Evolutionary conservation across 2,888 invertebrate genomes (phyloP).

Genomic region (Caenorhabditis sp.): DNA sequence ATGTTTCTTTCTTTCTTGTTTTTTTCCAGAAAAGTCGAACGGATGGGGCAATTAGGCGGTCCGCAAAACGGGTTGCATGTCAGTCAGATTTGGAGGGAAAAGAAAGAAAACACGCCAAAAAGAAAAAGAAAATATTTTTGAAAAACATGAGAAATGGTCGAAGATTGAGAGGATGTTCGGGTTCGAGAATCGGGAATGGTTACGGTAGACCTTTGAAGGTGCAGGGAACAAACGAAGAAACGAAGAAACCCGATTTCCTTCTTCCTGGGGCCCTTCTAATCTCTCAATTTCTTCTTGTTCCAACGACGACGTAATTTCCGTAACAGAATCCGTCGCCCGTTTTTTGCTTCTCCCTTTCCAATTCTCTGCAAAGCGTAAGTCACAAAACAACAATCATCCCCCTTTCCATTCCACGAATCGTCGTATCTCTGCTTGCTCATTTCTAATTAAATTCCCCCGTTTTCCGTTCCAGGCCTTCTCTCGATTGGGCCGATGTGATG

Average conservation of each 20-base stretch:
- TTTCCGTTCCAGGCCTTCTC: slow-evolving; percentile 65
- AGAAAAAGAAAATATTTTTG: not conserved
- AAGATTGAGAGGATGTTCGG: not conserved
- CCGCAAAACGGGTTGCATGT: slow-evolving; percentile 6
- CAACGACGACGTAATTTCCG: not conserved
- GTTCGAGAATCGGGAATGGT: not conserved
- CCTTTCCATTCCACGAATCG: too few relatives aligned
- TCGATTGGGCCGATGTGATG: slow-evolving; percentile 80
- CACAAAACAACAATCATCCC: not conserved
- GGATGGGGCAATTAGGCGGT: slow-evolving; percentile 20
- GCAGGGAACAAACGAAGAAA: not conserved
- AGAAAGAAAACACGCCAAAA: not conserved
- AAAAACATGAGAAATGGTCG: slow-evolving; percentile 20
- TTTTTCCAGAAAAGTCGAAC: slow-evolving; percentile 9
- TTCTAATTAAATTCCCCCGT: slow-evolving; percentile 17
- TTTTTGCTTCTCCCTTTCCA: not conserved
- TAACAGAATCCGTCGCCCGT: not conserved
- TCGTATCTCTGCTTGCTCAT: slow-evolving; percentile 3
- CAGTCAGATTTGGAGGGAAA: slow-evolving; percentile 9
- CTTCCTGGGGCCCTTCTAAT: not conserved
- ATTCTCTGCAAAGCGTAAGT: not conserved
- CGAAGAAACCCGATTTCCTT: not conserved
- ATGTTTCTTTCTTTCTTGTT: slow-evolving; percentile 5
- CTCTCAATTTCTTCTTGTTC: not conserved
- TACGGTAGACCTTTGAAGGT: not conserved